phyloP scores from a whole-genome alignment of 1,140 invertebrate genomes.

The Euura lappo region DNA sequence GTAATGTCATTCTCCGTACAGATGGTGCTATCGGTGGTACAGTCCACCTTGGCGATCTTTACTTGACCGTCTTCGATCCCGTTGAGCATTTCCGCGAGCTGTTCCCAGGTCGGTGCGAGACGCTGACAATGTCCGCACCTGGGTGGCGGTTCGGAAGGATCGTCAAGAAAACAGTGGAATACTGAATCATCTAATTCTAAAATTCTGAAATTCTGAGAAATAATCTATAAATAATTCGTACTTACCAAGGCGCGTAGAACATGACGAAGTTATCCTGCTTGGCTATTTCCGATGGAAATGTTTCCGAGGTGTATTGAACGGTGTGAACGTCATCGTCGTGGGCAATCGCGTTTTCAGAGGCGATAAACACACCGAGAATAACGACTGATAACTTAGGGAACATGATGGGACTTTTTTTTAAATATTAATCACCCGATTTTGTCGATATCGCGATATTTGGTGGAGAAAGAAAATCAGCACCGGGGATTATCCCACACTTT shows the following conservation, averaged over 20 bases:
- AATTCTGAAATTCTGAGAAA: not conserved
- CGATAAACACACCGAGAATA: too few relatives aligned
- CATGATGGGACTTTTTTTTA: too few relatives aligned
- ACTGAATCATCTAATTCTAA: not conserved
- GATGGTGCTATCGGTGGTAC: conserved; percentile 72
- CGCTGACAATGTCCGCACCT: conserved; percentile 78
- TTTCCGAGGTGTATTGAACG: conserved; percentile 55
- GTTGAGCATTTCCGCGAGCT: conserved; percentile 73
- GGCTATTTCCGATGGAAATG: conserved; percentile 64
- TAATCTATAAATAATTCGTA: conserved; percentile 14
- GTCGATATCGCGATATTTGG: too few relatives aligned
- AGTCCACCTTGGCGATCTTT: conserved; percentile 78
- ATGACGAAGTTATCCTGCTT: conserved; percentile 77
- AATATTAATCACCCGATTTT: too few relatives aligned
- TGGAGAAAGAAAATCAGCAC: too few relatives aligned
- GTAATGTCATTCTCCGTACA: conserved; percentile 78
- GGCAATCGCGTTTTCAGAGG: not conserved
- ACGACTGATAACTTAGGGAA: too few relatives aligned
- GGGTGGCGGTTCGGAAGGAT: not conserved
- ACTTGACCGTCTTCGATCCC: conserved; percentile 67
- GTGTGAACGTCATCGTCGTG: conserved; percentile 47
- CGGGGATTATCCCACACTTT: too few relatives aligned
- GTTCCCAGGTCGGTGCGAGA: conserved; percentile 74
- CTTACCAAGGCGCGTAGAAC: conserved; percentile 81
- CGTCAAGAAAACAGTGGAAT: conserved; percentile 14